Conservation (phyloP, 2,113 vertebrate species). For the Trichomycterus rosablanca region DNA sequence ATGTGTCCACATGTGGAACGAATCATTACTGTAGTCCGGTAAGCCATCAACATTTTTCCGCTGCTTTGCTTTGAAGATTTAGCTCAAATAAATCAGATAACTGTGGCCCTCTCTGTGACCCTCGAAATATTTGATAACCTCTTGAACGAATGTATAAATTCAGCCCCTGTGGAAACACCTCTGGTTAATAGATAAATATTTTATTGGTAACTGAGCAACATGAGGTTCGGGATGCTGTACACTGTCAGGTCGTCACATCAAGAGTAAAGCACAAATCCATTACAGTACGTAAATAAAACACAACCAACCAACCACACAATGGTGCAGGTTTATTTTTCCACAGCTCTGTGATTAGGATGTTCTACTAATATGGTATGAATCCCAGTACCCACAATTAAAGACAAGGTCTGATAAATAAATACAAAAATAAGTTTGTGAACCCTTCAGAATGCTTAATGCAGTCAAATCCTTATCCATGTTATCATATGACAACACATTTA, state of each 20-base stretch:
- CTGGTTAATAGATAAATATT: conserved; percentile 14
- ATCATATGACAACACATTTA: too few species aligned
- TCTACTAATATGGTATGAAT: too few species aligned
- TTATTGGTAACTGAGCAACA: conserved; percentile 45
- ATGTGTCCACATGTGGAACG: neutral
- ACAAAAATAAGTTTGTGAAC: too few species aligned
- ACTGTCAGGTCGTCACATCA: conserved; percentile 42
- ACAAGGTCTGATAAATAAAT: too few species aligned
- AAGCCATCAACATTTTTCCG: neutral
- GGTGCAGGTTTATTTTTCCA: neutral
- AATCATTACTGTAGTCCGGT: neutral
- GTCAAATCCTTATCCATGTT: too few species aligned
- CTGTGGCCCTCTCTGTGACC: neutral
- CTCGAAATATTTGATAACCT: neutral
- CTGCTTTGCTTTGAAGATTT: neutral
- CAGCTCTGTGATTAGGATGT: too few species aligned
- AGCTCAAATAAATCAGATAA: neutral
- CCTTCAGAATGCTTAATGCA: too few species aligned
- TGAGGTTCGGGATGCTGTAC: conserved; percentile 36
- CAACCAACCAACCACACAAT: conserved; percentile 1
- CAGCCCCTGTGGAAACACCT: neutral
- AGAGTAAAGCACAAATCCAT: neutral
- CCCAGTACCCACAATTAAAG: too few species aligned
- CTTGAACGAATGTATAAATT: neutral
- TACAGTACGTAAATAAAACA: conserved; percentile 12